Base-by-base conservation (phyloP, 2,888 invertebrate species). In the Leptinotarsa rubiginosa region DNA sequence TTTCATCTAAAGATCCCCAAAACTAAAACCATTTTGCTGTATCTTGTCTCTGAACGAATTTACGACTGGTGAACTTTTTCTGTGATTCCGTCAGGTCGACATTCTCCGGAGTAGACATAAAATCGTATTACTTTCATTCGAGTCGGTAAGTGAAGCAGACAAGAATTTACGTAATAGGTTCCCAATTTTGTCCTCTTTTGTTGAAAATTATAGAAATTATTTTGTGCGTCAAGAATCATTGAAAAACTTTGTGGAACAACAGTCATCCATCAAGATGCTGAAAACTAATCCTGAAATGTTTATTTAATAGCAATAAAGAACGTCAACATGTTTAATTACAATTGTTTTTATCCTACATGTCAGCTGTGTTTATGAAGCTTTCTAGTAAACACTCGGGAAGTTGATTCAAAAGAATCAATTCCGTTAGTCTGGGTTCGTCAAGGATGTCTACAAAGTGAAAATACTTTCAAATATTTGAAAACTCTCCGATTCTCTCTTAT, bases 311-410 rank as follows among this genome's bases (percentile, higher is more conserved):
- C 22, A 20, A 56, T 56, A 56, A 56, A 56, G 56, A 56, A 22
- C 56, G 56, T 22, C 56, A 56, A 56, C 56, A 20, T 56, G 56
- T 56, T 56, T 56, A 22, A 56, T 56, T 56, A 20, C 56, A 56
- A 56, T 56, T 56, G 56, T 56, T 56, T 56, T 56, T 56, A 22
- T 56, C 56, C 15, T 22, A 56, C 56, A 56, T 56, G 15, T 15
- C 56, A 56, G 56, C 56, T 56, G 56, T 56, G 56, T 56, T 56
- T 22, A 56, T 22, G 15, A 56, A 56, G 56, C 56, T 56, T 22
- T 22, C 16, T 20, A 56, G 22, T 56, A 56, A 56, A 56, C 56
- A 56, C 22, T 56, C 15, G n/a, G 52, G 18, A 52, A 56, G 20
- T 56, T 22, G 18, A 54, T 54, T 22, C 56, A 16, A 49, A 16